Evolutionary conservation across 2,888 invertebrate genomes (phyloP).

Genomic region (Andrena camellia): DNA sequence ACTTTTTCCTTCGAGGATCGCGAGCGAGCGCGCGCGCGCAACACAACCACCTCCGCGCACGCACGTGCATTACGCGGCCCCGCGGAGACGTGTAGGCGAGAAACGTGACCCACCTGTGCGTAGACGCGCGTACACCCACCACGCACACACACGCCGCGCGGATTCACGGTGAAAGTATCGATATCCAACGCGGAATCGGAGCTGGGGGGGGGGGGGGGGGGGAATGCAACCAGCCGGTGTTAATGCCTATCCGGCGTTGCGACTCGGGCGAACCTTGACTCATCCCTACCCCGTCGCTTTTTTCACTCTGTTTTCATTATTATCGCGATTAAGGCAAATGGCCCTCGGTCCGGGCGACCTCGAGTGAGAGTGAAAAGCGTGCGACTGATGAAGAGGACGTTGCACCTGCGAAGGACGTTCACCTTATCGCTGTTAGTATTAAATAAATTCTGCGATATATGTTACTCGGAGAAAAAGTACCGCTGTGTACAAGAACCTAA

Average conservation of each 20-base stretch:
- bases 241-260: constrained; percentile 43
- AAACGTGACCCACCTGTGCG: constrained; percentile 72
- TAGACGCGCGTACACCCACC: constrained; percentile 58
- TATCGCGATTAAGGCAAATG: not conserved
- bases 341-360: too few relatives aligned
- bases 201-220: constrained; percentile 42
- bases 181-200: constrained; percentile 61
- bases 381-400: too few relatives aligned
- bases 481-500: too few relatives aligned
- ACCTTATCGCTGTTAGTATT: too few relatives aligned
- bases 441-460: too few relatives aligned
- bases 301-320: not conserved
- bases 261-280: constrained; percentile 41
- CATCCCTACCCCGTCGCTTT: constrained; percentile 16
- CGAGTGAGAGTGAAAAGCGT: too few relatives aligned
- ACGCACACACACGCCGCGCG: constrained; percentile 22
- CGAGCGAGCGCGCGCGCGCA: constrained; percentile 3
- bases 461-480: too few relatives aligned
- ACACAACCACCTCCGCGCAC: not conserved
- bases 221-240: constrained; percentile 45
- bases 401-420: too few relatives aligned
- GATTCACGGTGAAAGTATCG: constrained; percentile 74
- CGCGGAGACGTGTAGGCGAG: constrained; percentile 39
- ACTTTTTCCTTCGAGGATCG: constrained; percentile 52
- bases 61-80: constrained; percentile 23